phyloP scores from a whole-genome alignment of 2,113 vertebrate genomes.

The Cromileptes altivelis region DNA sequence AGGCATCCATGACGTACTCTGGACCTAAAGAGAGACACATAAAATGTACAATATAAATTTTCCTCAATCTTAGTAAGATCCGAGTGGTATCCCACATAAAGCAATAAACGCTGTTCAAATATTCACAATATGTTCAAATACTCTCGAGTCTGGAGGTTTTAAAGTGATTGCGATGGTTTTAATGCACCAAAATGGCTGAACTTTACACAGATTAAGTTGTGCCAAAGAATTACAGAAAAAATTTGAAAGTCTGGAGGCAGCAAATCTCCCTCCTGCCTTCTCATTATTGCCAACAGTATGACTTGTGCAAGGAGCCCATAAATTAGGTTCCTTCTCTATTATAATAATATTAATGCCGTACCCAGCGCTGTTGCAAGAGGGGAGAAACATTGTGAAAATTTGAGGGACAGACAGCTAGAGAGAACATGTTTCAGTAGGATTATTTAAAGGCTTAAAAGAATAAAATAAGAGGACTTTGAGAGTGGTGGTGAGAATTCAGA shows the following conservation, averaged over 20 bases:
- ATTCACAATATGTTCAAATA: slow-evolving; percentile 56
- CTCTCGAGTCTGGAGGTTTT: slow-evolving; percentile 21
- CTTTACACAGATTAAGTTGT: slow-evolving; percentile 52
- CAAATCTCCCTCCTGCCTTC: slow-evolving; percentile 51
- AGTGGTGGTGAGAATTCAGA: background rate
- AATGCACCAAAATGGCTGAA: slow-evolving; percentile 50
- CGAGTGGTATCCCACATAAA: slow-evolving; percentile 15
- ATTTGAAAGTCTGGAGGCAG: slow-evolving; percentile 59
- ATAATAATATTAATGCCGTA: slow-evolving; percentile 42
- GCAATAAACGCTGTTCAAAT: slow-evolving; percentile 43
- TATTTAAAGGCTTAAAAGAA: slow-evolving; percentile 3
- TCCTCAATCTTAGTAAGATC: slow-evolving; percentile 7
- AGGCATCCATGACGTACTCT: slow-evolving; percentile 99
- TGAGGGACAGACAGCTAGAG: background rate
- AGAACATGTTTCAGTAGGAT: background rate
- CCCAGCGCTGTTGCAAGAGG: slow-evolving; percentile 15
- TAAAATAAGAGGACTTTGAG: background rate
- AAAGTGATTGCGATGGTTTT: slow-evolving; percentile 36
- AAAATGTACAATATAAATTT: slow-evolving; percentile 23
- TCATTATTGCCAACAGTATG: slow-evolving; percentile 52
- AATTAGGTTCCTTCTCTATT: slow-evolving; percentile 46
- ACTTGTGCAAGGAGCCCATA: slow-evolving; percentile 53
- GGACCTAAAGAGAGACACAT: slow-evolving; percentile 88
- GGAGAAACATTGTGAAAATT: slow-evolving; percentile 36
- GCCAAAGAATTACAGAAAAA: slow-evolving; percentile 58